Conservation (phyloP, 2,113 vertebrate genomes). For the Philantomba maxwellii region DNA sequence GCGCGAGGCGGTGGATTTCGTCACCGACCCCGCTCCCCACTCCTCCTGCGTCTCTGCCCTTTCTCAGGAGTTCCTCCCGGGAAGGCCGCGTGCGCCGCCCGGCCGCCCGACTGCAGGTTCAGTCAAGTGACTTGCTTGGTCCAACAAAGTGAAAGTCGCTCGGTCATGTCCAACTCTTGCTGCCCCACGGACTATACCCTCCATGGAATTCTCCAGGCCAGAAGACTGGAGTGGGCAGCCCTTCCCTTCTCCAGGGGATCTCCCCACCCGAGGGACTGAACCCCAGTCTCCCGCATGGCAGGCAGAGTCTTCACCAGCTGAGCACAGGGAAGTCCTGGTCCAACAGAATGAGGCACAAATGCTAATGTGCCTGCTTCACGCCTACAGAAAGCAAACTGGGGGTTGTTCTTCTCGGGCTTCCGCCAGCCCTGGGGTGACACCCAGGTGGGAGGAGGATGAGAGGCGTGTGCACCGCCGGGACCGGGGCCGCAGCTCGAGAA, state of each 20-base stretch:
- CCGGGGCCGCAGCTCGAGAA: background rate
- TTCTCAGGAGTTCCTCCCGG: background rate
- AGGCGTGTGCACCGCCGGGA: accelerated
- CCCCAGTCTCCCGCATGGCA: accelerated
- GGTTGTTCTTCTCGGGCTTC: background rate
- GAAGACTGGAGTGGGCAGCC: background rate
- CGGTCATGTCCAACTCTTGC: background rate
- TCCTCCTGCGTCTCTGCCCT: background rate
- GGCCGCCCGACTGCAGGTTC: background rate
- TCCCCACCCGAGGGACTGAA: background rate
- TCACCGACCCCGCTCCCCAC: background rate
- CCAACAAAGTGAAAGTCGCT: background rate
- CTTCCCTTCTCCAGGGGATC: background rate
- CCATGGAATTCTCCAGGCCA: background rate
- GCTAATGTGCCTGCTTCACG: accelerated
- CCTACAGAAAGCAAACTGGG: background rate
- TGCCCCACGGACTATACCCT: accelerated
- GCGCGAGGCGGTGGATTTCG: background rate
- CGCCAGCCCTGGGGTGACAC: background rate
- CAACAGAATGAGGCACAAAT: background rate
- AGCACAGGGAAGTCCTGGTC: background rate
- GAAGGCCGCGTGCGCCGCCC: background rate
- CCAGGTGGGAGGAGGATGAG: background rate
- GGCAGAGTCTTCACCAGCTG: background rate
- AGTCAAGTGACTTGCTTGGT: background rate